Evolutionary conservation across 92 coral and sea anemone genomes (phyloP).

Genomic region (Porites cylindrica): DNA sequence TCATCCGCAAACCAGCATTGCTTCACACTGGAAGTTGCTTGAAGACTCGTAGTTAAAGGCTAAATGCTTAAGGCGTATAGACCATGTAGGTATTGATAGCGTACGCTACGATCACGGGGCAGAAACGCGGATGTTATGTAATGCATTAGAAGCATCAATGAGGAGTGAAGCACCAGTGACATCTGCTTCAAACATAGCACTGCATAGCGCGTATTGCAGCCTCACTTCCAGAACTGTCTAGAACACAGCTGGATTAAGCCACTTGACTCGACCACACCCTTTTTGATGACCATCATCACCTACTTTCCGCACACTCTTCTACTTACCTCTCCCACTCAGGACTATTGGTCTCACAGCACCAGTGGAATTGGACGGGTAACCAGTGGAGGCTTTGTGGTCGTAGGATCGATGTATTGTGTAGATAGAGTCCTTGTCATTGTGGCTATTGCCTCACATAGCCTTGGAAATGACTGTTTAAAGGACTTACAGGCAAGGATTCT

Average conservation of each 20-base stretch:
- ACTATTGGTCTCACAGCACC: conserved; percentile 31
- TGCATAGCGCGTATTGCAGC: conserved; percentile 60
- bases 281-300: conserved; percentile 51
- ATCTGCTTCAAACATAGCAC: conserved; percentile 27
- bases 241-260: conserved; percentile 43
- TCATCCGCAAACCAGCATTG: conserved; percentile 32
- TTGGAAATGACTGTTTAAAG: conserved; percentile 48
- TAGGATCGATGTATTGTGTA: conserved; percentile 46
- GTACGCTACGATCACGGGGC: conserved; percentile 38
- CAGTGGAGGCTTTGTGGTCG: conserved; percentile 36
- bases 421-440: conserved; percentile 55
- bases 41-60: conserved; percentile 33
- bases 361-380: conserved; percentile 43
- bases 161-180: conserved; percentile 30
- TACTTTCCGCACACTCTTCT: conserved; percentile 42
- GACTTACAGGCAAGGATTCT: conserved; percentile 59
- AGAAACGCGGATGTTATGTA: conserved; percentile 41
- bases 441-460: conserved; percentile 52
- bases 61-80: conserved; percentile 32
- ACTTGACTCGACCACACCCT: conserved; percentile 47
- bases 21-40: neutral
- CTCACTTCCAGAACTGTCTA: conserved; percentile 53
- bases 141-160: conserved; percentile 50
- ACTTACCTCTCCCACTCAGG: conserved; percentile 23
- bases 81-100: conserved; percentile 31